Conservation (phyloP, 2,797 vertebrate species). For the Clarias laeviceps region DNA sequence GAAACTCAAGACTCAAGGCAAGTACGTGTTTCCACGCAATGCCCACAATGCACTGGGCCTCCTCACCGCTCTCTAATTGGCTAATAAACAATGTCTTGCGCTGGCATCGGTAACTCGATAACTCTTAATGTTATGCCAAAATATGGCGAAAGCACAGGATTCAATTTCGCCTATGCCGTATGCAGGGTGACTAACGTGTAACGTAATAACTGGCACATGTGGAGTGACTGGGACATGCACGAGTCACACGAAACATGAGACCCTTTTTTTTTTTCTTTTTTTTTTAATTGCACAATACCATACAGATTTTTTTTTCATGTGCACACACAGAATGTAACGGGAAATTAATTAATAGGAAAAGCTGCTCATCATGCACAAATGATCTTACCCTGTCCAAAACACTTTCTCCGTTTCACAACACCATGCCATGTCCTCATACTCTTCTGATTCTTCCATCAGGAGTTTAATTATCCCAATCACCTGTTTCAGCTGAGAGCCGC, state of each 20-base stretch:
- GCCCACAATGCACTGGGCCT: slow-evolving; percentile 21
- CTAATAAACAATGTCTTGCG: slow-evolving; percentile 32
- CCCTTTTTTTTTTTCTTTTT: background rate
- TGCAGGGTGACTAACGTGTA: slow-evolving; percentile 24
- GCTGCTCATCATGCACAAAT: background rate
- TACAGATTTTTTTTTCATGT: background rate
- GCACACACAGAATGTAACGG: too few relatives aligned
- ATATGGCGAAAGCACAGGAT: slow-evolving; percentile 25
- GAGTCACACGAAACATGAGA: background rate
- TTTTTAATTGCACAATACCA: background rate
- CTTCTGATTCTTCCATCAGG: background rate
- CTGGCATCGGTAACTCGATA: slow-evolving; percentile 37
- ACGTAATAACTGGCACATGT: slow-evolving; percentile 17
- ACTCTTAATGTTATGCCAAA: background rate
- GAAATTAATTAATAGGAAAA: slow-evolving; percentile 1
- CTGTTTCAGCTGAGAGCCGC: background rate
- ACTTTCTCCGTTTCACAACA: slow-evolving; percentile 7
- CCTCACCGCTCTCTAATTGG: slow-evolving; percentile 19
- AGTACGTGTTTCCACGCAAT: background rate
- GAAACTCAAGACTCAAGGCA: slow-evolving; percentile 25
- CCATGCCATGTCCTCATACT: background rate
- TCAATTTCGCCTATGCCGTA: slow-evolving; percentile 49
- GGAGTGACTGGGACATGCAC: slow-evolving; percentile 9
- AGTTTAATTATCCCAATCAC: background rate
- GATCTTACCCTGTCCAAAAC: slow-evolving; percentile 3